These are phyloP conservation scores for Luscinia megarhynchos DNA, from an alignment of 2,797 vertebrate genomes.

Conservation along the genomic window DNA sequence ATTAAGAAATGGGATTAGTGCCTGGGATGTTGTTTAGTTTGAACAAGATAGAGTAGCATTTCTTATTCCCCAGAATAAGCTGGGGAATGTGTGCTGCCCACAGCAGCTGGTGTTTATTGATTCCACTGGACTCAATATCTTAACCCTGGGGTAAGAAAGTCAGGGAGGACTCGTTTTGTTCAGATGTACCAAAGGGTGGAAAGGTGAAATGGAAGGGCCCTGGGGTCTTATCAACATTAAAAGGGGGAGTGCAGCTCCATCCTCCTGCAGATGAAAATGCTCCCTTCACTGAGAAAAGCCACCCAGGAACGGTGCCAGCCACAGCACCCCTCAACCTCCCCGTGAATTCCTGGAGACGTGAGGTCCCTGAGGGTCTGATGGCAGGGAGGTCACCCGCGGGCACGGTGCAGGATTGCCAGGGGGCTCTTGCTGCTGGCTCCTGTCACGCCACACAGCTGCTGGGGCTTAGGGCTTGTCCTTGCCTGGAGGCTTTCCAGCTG, in stretches of 20 bases:
- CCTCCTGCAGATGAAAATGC: neutral
- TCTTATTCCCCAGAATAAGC: neutral
- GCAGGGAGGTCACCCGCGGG: accelerated
- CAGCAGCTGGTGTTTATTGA: neutral
- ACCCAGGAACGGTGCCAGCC: neutral
- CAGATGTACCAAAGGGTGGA: neutral
- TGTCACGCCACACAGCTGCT: neutral
- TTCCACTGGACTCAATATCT: neutral
- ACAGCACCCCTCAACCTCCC: neutral
- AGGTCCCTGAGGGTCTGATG: neutral
- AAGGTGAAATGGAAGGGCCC: neutral
- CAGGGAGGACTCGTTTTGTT: neutral
- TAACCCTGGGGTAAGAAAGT: neutral
- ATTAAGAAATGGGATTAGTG: slow-evolving; percentile 15
- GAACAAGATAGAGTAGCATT: neutral
- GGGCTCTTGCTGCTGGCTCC: neutral
- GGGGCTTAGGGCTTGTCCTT: neutral
- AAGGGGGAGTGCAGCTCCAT: neutral
- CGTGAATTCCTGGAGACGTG: neutral
- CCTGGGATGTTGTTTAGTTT: neutral
- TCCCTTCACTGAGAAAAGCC: neutral
- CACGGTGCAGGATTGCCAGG: neutral
- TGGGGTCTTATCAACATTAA: neutral
- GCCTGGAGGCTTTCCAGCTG: neutral
- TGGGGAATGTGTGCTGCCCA: neutral